Evolutionary conservation across 35 echinoderm and acorn worm species (phyloP), one percentile per base, ranked within the genome.

Genomic region (Hemicentrotus pulcherrimus): DNA sequence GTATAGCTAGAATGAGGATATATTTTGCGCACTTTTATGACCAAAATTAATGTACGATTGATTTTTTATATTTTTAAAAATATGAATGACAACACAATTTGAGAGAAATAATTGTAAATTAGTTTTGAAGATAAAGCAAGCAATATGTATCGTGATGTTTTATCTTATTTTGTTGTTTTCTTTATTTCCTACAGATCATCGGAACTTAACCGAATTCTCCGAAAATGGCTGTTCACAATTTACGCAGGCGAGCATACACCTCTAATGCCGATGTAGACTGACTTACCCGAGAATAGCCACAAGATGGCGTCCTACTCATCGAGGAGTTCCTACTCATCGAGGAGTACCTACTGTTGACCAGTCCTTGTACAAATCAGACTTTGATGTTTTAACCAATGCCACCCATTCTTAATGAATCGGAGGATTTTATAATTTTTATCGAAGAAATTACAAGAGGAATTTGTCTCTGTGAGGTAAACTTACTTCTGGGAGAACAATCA

Each of bases 181-280:
- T 0, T 10, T 90, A 32, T 90, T 47, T 5, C 45, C 31, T 11
- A 30, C 46, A 90, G 88, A 47, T 90, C 88, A 7, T 45, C 88
- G 6, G 88, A 90, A 30, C 88, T 90, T 22, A 90, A 90, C 88
- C 32, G 46, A 90, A 35, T 90, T 90, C 88, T 90, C 5, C 88
- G 46, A 45, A 47, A 90, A 35, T 90, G 88, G 88, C 46, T 90
- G 9, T 90, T 47, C 13, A 90, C 32, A 7, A 90, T 35, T 47
- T 31, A 90, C 88, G 46, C 32, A 33, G 88, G 88, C 88, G 88
- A 90, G 32, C 32, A 90, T 47, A 90, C 46, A 90, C 88, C 88
- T 24, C 88, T 90, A 7, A 90, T 90, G 32, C 88, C 88, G 15
- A 15, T 90, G 32, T 90, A 45, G 88, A 78, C 22, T 78, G 88